phyloP scores from a whole-genome alignment of 2,888 invertebrate genomes.

The Lasioglossum vierecki region DNA sequence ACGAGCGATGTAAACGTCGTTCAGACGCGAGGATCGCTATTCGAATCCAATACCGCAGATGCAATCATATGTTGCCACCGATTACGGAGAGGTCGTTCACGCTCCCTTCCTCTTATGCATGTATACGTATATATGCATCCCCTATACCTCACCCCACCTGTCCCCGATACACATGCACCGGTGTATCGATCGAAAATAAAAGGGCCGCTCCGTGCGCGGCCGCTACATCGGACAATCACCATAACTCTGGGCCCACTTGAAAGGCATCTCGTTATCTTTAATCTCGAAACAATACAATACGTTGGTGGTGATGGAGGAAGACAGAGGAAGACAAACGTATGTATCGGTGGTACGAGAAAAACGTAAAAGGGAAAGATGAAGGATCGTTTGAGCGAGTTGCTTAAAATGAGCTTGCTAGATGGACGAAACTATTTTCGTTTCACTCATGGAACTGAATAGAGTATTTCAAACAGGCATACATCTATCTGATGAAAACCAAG shows the following conservation, averaged over 20 bases:
- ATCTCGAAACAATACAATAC: constrained; percentile 74
- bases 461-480: not conserved
- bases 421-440: not conserved
- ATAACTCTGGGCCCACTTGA: constrained; percentile 68
- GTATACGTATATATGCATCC: constrained; percentile 27
- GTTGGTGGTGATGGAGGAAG: constrained; percentile 49
- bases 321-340: constrained; percentile 24
- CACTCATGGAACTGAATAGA: not conserved
- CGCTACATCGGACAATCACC: constrained; percentile 67
- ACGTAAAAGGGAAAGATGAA: constrained; percentile 36
- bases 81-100: constrained; percentile 60
- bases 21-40: constrained; percentile 30
- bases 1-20: constrained; percentile 23
- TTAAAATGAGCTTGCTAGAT: not conserved
- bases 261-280: constrained; percentile 72
- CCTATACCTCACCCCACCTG: not conserved
- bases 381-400: not conserved
- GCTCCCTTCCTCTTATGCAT: constrained; percentile 40
- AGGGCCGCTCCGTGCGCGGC: constrained; percentile 63
- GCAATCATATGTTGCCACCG: constrained; percentile 60
- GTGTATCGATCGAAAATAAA: constrained; percentile 67
- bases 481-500: not conserved
- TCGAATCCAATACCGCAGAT: constrained; percentile 53
- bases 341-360: constrained; percentile 23
- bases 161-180: constrained; percentile 53